Conservation (phyloP, 2,888 invertebrate species). For the Itoplectis maculator region DNA sequence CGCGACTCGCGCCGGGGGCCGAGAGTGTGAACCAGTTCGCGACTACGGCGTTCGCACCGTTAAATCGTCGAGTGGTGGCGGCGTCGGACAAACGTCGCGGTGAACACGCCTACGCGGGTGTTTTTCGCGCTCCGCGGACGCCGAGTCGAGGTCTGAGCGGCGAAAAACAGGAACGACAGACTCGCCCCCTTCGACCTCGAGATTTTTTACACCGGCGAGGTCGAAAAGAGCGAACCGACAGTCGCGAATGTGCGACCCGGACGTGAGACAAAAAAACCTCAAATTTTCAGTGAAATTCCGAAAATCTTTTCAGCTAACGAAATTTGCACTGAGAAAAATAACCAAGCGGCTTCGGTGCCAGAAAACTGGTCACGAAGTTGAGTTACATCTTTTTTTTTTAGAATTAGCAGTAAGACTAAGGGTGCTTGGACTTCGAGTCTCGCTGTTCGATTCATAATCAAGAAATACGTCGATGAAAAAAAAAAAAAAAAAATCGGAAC, state of each 20-base stretch:
- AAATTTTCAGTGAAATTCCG: slow-evolving; percentile 34
- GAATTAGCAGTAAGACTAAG: no score
- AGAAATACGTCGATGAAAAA: neutral
- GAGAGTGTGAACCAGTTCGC: slow-evolving; percentile 57
- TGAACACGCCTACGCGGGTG: slow-evolving; percentile 21
- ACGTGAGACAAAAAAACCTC: slow-evolving; percentile 37
- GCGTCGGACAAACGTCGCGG: slow-evolving; percentile 45
- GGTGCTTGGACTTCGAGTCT: neutral
- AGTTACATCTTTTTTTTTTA: no score
- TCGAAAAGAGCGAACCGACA: slow-evolving; percentile 36
- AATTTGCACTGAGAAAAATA: neutral
- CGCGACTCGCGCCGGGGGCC: neutral
- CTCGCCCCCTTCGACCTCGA: slow-evolving; percentile 57
- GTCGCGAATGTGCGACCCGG: neutral
- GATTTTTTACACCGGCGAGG: slow-evolving; percentile 57
- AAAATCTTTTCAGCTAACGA: slow-evolving; percentile 6
- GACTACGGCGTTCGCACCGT: slow-evolving; percentile 31
- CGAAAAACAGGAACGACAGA: slow-evolving; percentile 33
- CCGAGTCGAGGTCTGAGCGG: no score
- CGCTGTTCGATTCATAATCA: neutral
- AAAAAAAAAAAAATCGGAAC: neutral
- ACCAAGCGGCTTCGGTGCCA: neutral
- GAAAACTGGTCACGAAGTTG: no score
- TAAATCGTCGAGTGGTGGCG: slow-evolving; percentile 30
- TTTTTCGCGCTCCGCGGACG: neutral